Evolutionary conservation across 2,797 vertebrate genomes (phyloP).

Genomic region (Clarias platycephalus): DNA sequence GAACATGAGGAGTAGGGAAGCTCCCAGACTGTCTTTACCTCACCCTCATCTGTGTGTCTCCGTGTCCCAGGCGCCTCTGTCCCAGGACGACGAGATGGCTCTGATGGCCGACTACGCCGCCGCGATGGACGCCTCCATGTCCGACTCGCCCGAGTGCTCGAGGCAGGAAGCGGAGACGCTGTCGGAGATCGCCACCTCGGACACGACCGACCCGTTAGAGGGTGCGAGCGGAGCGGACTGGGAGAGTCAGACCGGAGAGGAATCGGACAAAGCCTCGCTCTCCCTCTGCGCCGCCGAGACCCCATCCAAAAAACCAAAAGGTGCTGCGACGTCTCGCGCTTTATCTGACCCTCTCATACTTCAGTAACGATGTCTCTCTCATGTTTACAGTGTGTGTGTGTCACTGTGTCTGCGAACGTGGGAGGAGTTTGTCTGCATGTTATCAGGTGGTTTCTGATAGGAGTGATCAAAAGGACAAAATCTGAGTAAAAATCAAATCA

Average conservation of each 20-base stretch:
- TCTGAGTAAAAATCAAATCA: neutral
- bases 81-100: slow-evolving; percentile 86
- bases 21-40: neutral
- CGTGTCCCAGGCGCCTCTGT: slow-evolving; percentile 75
- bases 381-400: neutral
- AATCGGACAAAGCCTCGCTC: slow-evolving; percentile 80
- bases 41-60: neutral
- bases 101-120: slow-evolving; percentile 90
- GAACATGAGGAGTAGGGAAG: neutral
- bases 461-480: neutral
- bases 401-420: too few species aligned
- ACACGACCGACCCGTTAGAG: slow-evolving; percentile 62
- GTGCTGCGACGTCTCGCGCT: slow-evolving; percentile 69
- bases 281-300: slow-evolving; percentile 86
- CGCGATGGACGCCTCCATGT: slow-evolving; percentile 84
- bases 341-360: neutral
- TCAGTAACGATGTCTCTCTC: slow-evolving; percentile 33
- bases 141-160: slow-evolving; percentile 39
- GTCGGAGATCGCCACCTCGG: slow-evolving; percentile 32
- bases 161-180: neutral
- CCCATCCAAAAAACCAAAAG: slow-evolving; percentile 86
- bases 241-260: slow-evolving; percentile 76
- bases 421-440: neutral
- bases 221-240: slow-evolving; percentile 67
- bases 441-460: neutral